These are phyloP conservation scores for Maccullochella peelii DNA, from an alignment of 2,113 vertebrate genomes.

Conservation along the genomic window DNA sequence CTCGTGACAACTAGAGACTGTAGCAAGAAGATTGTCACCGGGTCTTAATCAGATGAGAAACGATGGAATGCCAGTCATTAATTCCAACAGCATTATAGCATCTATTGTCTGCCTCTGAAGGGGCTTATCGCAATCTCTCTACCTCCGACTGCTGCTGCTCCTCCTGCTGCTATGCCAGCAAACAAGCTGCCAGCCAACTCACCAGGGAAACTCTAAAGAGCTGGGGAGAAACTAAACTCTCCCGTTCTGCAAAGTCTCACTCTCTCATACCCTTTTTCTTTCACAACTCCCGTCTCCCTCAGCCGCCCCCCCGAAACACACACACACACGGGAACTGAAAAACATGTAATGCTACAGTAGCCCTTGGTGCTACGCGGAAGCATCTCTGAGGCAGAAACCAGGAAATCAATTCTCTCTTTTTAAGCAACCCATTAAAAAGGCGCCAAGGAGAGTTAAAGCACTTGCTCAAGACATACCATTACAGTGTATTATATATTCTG, in stretches of 20 bases:
- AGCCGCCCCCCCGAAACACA: no score
- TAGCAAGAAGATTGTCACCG: constrained; percentile 75
- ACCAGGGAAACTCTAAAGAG: constrained; percentile 71
- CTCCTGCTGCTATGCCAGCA: constrained; percentile 63
- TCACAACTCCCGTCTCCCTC: constrained; percentile 29
- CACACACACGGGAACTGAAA: constrained; percentile 7
- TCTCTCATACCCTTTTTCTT: constrained; percentile 34
- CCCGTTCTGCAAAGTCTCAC: constrained; percentile 61
- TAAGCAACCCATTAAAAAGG: constrained; percentile 77
- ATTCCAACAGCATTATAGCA: constrained; percentile 68
- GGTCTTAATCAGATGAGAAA: constrained; percentile 81
- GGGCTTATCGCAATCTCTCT: constrained; percentile 70
- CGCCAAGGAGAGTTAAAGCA: constrained; percentile 70
- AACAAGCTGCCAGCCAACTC: constrained; percentile 75
- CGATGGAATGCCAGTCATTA: constrained; percentile 72
- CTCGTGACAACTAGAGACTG: constrained; percentile 73
- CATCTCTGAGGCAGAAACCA: constrained; percentile 65
- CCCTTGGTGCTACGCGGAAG: constrained; percentile 54
- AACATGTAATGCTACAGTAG: constrained; percentile 50
- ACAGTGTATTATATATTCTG: constrained; percentile 58
- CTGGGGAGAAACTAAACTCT: constrained; percentile 68
- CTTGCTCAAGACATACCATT: constrained; percentile 70
- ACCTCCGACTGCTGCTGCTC: constrained; percentile 57
- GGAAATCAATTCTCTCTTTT: constrained; percentile 79
- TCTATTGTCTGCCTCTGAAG: constrained; percentile 73